Evolutionary conservation across 1,140 invertebrate species (phyloP).

Genomic region (Tetragnatha versicolor): DNA sequence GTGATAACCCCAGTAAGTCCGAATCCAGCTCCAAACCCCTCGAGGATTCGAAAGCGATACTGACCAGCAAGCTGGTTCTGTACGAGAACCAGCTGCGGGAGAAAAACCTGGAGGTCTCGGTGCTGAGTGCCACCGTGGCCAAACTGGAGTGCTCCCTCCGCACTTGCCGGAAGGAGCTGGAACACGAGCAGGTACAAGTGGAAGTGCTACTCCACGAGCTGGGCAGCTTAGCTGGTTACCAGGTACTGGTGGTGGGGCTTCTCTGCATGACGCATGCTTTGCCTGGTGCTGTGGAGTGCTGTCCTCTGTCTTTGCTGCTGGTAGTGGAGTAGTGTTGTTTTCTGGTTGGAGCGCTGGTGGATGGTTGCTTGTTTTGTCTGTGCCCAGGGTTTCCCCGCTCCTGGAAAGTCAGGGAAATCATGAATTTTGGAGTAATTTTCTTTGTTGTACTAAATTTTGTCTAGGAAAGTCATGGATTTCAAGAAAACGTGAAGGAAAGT

Average conservation of each 20-base stretch:
- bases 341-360: too few relatives aligned
- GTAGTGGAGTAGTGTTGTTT: too few relatives aligned
- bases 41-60: background rate
- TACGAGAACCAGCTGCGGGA: conserved; percentile 25
- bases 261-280: conserved; percentile 35
- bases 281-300: background rate
- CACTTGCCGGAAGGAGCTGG: conserved; percentile 8
- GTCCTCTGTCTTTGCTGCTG: background rate
- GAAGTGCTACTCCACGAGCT: conserved; percentile 29
- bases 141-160: conserved; percentile 26
- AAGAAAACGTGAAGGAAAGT: too few relatives aligned
- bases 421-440: too few relatives aligned
- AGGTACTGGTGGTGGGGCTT: conserved; percentile 44
- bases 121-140: background rate
- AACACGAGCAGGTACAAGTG: conserved; percentile 41
- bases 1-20: background rate
- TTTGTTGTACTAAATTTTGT: too few relatives aligned
- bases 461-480: too few relatives aligned
- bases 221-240: conserved; percentile 42
- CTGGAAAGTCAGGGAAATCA: too few relatives aligned
- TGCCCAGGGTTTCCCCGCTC: too few relatives aligned
- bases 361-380: too few relatives aligned
- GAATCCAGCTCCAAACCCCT: conserved; percentile 5
- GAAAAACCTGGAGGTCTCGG: conserved; percentile 24
- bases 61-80: background rate